A percentile compares a stretch with the other conserved stretches of the same genome.
Conservation (phyloP, 2,797 vertebrate genomes). For the Propithecus deckenii region DNA sequence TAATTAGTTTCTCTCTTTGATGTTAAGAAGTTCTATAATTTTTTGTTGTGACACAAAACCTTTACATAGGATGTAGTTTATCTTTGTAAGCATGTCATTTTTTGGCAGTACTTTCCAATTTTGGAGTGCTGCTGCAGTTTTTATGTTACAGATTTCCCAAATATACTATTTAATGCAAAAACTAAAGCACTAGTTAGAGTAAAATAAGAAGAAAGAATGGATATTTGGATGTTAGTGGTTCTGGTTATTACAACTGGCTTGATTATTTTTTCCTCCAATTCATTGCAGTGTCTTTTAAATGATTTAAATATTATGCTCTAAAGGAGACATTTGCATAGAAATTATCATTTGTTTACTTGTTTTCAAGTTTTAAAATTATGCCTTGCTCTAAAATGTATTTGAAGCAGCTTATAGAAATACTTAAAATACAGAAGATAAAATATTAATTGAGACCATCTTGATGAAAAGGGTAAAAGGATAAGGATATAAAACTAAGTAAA, state of each 20-base stretch:
- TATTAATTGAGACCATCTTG: constrained; percentile 9
- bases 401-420: neutral
- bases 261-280: neutral
- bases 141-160: constrained; percentile 10
- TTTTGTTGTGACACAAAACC: constrained; percentile 3
- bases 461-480: neutral
- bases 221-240: neutral
- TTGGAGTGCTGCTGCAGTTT: neutral
- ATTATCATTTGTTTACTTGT: neutral
- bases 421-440: constrained; percentile 4
- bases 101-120: neutral
- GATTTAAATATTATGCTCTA: neutral
- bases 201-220: neutral
- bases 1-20: constrained; percentile 2
- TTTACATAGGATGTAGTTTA: neutral
- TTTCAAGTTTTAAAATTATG: constrained; percentile 50
- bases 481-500: neutral
- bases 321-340: neutral
- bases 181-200: neutral
- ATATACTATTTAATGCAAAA: constrained; percentile 1
- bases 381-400: constrained; percentile 25
- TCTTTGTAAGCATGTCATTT: neutral
- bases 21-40: neutral
- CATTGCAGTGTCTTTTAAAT: neutral
- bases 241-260: neutral